A percentile compares a stretch with the other conserved stretches of the same genome.
Conservation (phyloP, 2,888 invertebrate species). For the Drosophila lacicola region DNA sequence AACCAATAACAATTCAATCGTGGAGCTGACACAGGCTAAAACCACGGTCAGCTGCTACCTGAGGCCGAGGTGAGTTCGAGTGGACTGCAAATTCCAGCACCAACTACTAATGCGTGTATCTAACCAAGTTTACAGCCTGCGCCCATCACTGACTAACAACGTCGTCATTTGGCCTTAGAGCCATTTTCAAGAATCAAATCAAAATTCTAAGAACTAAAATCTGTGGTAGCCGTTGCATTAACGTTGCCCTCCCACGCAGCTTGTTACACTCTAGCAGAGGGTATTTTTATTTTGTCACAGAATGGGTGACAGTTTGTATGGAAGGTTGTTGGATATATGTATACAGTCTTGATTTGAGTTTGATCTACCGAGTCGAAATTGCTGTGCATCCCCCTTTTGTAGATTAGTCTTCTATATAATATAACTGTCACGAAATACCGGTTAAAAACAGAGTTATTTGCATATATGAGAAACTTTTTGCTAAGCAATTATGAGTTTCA, state of each 20-base stretch:
- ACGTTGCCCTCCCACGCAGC: conserved; percentile 25
- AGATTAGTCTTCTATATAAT: no score
- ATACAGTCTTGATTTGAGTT: neutral
- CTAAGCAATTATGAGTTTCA: no score
- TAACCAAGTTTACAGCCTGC: conserved; percentile 59
- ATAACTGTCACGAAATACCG: no score
- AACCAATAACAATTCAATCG: conserved; percentile 15
- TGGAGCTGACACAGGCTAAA: conserved; percentile 37
- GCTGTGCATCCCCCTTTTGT: no score
- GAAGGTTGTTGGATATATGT: neutral
- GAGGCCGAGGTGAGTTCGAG: conserved; percentile 44
- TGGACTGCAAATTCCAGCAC: conserved; percentile 17
- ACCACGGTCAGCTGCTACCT: conserved; percentile 52
- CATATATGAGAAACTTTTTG: no score
- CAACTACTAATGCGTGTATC: conserved; percentile 52
- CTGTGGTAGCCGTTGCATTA: neutral
- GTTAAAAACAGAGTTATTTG: no score
- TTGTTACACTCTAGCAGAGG: neutral
- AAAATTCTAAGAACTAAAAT: neutral
- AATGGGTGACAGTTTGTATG: neutral
- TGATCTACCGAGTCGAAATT: no score
- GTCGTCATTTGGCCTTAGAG: conserved; percentile 12
- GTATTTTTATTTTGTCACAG: neutral
- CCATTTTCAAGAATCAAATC: conserved; percentile 10
- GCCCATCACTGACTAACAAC: conserved; percentile 34